Percentiles rank a stretch among this genome's conserved stretches.
Evolutionary conservation across 1,140 invertebrate genomes (phyloP).

Genomic region (Agrypnia vestita): DNA sequence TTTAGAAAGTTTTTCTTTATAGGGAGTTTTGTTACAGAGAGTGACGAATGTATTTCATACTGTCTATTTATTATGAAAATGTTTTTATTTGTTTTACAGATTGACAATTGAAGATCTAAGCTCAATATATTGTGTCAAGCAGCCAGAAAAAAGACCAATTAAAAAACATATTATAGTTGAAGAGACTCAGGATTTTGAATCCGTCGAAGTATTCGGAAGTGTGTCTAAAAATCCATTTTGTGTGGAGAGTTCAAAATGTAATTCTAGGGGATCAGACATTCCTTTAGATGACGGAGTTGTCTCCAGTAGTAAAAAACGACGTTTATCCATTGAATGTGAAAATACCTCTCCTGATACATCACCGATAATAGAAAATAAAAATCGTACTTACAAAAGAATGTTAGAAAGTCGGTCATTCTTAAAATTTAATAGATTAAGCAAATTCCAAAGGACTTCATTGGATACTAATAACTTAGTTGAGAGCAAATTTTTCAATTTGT

Average conservation of each 20-base stretch:
- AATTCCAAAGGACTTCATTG: constrained; percentile 68
- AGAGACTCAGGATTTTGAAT: constrained; percentile 53
- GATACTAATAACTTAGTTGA: constrained; percentile 66
- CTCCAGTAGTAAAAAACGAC: constrained; percentile 33
- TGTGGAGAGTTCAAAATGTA: constrained; percentile 58
- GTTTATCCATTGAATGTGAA: constrained; percentile 33
- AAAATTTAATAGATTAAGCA: constrained; percentile 66
- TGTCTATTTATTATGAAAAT: not conserved
- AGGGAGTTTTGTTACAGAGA: too few relatives aligned
- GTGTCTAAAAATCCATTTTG: constrained; percentile 44
- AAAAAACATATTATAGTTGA: constrained; percentile 64
- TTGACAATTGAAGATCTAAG: constrained; percentile 68
- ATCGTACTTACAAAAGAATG: constrained; percentile 65
- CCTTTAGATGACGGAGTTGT: constrained; percentile 2
- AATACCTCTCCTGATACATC: constrained; percentile 62
- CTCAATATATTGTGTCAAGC: constrained; percentile 69
- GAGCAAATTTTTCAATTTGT: constrained; percentile 68
- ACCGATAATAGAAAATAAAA: constrained; percentile 68
- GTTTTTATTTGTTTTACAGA: constrained; percentile 51
- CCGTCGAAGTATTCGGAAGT: not conserved
- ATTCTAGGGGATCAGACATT: constrained; percentile 28
- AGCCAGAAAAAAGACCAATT: constrained; percentile 63
- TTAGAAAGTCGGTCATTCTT: constrained; percentile 63
- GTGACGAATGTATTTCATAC: too few relatives aligned
- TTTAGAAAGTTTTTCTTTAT: too few relatives aligned